Percentiles rank a stretch among this genome's conserved stretches.
phyloP scores from a whole-genome alignment of 1,140 invertebrate species.

The Diorhabda carinulata region DNA sequence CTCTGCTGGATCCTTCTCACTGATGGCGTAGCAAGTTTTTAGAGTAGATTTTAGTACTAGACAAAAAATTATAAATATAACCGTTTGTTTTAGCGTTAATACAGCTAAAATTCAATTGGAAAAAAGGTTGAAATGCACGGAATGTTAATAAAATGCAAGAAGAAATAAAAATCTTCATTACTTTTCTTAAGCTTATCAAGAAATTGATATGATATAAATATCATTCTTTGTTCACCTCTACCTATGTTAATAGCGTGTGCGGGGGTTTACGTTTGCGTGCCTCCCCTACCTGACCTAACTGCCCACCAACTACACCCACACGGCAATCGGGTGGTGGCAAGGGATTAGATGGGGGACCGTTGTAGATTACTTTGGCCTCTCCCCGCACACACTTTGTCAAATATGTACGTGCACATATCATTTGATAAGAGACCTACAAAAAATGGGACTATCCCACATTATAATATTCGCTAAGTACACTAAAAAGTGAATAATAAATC shows the following conservation, averaged over 20 bases:
- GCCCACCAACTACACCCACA: constrained; percentile 1
- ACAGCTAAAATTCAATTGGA: too few species aligned
- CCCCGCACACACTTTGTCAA: not conserved
- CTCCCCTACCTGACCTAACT: not conserved
- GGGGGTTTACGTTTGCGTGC: not conserved
- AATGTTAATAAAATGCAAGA: too few species aligned
- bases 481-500: too few species aligned
- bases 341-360: not conserved
- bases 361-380: not conserved
- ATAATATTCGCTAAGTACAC: too few species aligned
- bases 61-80: too few species aligned
- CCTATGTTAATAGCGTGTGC: not conserved
- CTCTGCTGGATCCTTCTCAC: constrained; percentile 1
- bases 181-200: too few species aligned
- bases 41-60: not conserved
- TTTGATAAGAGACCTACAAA: too few species aligned
- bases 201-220: too few species aligned
- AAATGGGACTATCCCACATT: too few species aligned
- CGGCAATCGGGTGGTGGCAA: not conserved
- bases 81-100: too few species aligned
- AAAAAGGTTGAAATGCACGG: too few species aligned
- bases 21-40: constrained; percentile 1
- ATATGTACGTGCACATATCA: not conserved
- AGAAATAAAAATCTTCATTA: too few species aligned
- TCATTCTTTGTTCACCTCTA: not conserved